phyloP scores from a whole-genome alignment of 92 coral and sea anemone species.

The Pocillopora grandis region DNA sequence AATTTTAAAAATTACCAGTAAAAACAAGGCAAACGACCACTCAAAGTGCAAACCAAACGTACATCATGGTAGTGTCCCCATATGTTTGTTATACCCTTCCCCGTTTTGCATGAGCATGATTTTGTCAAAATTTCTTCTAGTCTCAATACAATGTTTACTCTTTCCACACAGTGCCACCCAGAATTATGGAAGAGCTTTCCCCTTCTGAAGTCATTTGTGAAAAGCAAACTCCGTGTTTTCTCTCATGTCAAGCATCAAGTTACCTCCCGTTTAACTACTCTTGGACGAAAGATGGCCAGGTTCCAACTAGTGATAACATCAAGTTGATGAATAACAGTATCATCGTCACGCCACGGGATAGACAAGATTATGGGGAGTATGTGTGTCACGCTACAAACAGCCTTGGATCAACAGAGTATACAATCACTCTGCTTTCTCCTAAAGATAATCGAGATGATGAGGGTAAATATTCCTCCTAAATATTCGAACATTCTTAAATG shows the following conservation, averaged over 20 bases:
- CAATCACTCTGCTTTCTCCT: no score
- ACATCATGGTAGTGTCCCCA: no score
- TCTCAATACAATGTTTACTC: not conserved
- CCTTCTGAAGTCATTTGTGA: not conserved
- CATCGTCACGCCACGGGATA: not conserved
- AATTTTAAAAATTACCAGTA: no score
- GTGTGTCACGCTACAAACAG: not conserved
- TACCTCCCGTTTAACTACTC: not conserved
- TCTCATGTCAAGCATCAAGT: not conserved
- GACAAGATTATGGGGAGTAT: conserved; percentile 7
- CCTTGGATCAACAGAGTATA: no score
- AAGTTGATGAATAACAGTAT: not conserved
- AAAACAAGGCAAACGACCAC: no score
- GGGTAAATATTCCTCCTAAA: no score
- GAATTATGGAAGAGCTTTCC: not conserved
- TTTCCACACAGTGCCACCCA: not conserved
- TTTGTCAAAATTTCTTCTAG: not conserved
- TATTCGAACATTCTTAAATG: no score
- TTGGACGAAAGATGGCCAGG: conserved; percentile 1
- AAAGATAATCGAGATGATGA: no score
- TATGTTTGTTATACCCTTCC: no score
- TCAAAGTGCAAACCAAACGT: no score
- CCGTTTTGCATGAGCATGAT: not conserved
- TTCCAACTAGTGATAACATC: not conserved
- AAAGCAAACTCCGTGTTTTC: not conserved